phyloP scores from a whole-genome alignment of 2,797 vertebrate species.

The Tokudaia muenninki region DNA sequence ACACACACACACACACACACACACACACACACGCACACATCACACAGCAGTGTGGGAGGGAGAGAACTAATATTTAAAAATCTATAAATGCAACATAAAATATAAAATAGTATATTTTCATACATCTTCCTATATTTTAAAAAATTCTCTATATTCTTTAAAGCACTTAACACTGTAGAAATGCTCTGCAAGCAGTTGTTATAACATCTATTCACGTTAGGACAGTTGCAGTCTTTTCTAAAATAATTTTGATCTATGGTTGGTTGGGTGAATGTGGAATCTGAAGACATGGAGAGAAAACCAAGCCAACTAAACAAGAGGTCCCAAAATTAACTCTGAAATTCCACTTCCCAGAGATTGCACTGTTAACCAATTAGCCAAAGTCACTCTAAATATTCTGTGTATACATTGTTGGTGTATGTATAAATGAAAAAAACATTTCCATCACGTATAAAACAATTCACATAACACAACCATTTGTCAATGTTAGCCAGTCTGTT shows the following conservation, averaged over 20 bases:
- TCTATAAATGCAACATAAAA: not conserved
- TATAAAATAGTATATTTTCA: not conserved
- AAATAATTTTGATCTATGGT: not conserved
- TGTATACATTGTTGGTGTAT: not conserved
- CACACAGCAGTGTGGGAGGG: too few relatives aligned
- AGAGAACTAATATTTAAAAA: not conserved
- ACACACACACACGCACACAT: too few relatives aligned
- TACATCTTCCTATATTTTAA: not conserved
- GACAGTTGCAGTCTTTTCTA: not conserved
- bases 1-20: not conserved
- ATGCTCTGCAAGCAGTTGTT: not conserved
- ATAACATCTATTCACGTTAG: not conserved
- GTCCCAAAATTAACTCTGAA: conserved; percentile 13
- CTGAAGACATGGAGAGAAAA: not conserved
- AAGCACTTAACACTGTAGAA: not conserved
- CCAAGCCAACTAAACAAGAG: not conserved
- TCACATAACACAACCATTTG: not conserved
- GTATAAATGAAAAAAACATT: not conserved
- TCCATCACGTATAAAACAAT: not conserved
- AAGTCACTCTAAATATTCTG: not conserved
- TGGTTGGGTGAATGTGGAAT: not conserved
- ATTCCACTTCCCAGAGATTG: not conserved
- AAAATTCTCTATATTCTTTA: not conserved
- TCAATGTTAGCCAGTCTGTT: not conserved
- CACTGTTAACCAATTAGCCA: not conserved